Percentiles rank a stretch among this genome's conserved stretches.
These are phyloP conservation scores for Microplitis mediator DNA, from an alignment of 1,140 invertebrate species.

Conservation along the genomic window DNA sequence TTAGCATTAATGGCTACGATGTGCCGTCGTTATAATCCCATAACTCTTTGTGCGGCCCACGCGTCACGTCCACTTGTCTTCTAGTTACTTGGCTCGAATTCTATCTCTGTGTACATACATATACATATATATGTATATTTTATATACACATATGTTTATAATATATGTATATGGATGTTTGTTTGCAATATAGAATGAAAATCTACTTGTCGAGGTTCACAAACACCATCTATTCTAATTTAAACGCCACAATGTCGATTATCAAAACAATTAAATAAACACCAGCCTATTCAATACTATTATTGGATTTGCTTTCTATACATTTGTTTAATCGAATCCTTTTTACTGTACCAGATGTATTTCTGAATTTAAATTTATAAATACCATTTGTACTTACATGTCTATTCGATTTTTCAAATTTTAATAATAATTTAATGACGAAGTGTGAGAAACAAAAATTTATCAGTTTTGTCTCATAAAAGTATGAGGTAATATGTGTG, in stretches of 20 bases:
- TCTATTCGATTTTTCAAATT: no score
- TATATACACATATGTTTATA: not conserved
- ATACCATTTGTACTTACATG: not conserved
- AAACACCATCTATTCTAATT: no score
- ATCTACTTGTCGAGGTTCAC: no score
- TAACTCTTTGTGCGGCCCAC: conserved; percentile 23
- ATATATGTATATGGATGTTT: not conserved
- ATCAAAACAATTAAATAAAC: not conserved
- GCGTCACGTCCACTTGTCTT: conserved; percentile 25
- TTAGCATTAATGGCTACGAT: conserved; percentile 22
- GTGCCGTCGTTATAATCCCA: conserved; percentile 32
- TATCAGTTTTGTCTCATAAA: no score
- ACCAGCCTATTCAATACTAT: conserved; percentile 2
- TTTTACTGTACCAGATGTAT: not conserved
- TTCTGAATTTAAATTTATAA: conserved; percentile 11
- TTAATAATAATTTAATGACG: no score
- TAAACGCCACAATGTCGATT: no score
- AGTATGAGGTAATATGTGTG: no score
- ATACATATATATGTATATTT: not conserved
- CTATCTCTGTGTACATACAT: not conserved
- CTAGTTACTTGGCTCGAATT: conserved; percentile 5
- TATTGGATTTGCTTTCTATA: conserved; percentile 25
- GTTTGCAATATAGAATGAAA: no score
- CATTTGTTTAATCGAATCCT: conserved; percentile 23
- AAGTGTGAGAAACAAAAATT: no score